Base-by-base conservation (phyloP, 2,113 vertebrate species). In the Atractosteus spatula region DNA sequence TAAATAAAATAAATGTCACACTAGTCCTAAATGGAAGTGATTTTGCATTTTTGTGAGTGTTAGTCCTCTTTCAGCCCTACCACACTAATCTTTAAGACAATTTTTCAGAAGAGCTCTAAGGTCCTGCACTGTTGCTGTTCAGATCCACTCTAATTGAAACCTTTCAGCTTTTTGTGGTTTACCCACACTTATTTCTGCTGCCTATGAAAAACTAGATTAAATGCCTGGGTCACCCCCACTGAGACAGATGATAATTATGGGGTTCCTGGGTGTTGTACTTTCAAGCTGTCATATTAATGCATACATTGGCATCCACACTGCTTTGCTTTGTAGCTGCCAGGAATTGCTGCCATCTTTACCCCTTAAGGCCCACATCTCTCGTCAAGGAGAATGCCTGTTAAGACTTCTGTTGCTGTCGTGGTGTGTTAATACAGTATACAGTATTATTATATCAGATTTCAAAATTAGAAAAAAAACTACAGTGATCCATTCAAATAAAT, bases 71-170 rank as follows among this genome's bases (percentile, higher is more conserved):
- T 59, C 57, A 4, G 12, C 57, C 3, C 57, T 6, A 4, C 12
- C 57, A n/a, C 11, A 59, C 3, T 59, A 4, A 13, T 59, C n/a
- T 7, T 59, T n/a, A 5, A 59, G 14, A 59, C 4, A n/a, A 7
- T 59, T n/a, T 59, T 59, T 59, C 14, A 6, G n/a, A 59, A n/a
- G 1, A 14, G 11, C 14, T n/a, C n/a, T 51, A 10, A 59, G 57
- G 12, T 59, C 57, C 57, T 16, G n/a, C 14, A 13, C 14, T 59
- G 57, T 13, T 13, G 57, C 57, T 59, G 57, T 13, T 59, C 10
- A 51, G 10, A 51, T 59, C n/a, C 57, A n/a, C 13, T 59, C 57
- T 59, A 59, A 59, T 59, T 59, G 57, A 59, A 59, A n/a, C 57
- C 57, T 59, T 59, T 13, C 57, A 59, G 57, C 57, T 10, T 10